A percentile compares a stretch with the other conserved stretches of the same genome.
Conservation (phyloP, 2,113 vertebrate genomes). For the Myxocyprinus asiaticus region DNA sequence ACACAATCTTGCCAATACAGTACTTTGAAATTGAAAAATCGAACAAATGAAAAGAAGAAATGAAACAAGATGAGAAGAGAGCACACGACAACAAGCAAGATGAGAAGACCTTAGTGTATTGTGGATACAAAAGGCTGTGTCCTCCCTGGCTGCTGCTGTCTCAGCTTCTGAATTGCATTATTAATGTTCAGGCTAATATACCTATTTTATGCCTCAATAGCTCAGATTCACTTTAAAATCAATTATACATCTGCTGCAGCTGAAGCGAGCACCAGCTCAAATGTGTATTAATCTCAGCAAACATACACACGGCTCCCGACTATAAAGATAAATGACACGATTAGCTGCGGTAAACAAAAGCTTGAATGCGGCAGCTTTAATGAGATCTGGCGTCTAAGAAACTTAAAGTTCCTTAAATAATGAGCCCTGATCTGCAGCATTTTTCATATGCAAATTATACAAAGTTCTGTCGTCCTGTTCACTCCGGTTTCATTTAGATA, state of each 20-base stretch:
- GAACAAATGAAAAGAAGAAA: no score
- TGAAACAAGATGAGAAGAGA: no score
- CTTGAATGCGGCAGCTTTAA: constrained; percentile 71
- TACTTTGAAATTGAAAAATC: no score
- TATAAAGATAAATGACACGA: constrained; percentile 82
- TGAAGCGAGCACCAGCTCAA: constrained; percentile 68
- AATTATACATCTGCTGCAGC: constrained; percentile 79
- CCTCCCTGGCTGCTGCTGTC: constrained; percentile 59
- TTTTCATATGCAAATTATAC: constrained; percentile 76
- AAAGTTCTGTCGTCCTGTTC: constrained; percentile 73
- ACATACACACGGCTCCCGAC: constrained; percentile 68
- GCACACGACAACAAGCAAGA: no score
- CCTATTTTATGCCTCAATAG: constrained; percentile 80
- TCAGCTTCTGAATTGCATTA: constrained; percentile 65
- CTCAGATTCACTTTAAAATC: constrained; percentile 79
- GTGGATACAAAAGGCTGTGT: constrained; percentile 17
- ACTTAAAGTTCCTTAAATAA: constrained; percentile 81
- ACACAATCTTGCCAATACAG: no score
- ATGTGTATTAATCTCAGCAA: constrained; percentile 81
- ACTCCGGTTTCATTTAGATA: constrained; percentile 80
- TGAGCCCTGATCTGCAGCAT: constrained; percentile 56
- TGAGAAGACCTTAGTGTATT: no score
- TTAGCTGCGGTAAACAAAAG: constrained; percentile 79
- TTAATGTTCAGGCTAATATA: constrained; percentile 81
- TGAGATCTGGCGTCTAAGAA: constrained; percentile 78